Percentiles rank a stretch among this genome's conserved stretches.
phyloP scores from a whole-genome alignment of 1,140 invertebrate genomes.

The Diachasma alloeum region DNA sequence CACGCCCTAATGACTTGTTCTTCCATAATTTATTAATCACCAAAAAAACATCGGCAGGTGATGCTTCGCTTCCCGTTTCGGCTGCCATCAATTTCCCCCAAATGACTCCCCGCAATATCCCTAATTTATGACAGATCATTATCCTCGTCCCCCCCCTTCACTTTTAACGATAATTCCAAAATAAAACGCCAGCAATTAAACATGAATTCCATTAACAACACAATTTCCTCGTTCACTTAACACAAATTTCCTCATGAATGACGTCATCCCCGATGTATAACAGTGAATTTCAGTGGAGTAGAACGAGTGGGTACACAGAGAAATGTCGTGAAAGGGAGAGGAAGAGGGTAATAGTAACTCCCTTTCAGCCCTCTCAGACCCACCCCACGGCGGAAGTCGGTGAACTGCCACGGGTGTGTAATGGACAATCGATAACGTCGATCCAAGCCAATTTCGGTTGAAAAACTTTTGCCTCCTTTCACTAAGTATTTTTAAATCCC shows the following conservation, averaged over 20 bases:
- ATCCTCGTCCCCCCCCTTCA: not conserved
- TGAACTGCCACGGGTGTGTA: conserved; percentile 8
- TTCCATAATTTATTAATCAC: not conserved
- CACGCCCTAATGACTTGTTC: not conserved
- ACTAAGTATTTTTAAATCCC: conserved; percentile 28
- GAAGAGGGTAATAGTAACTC: conserved; percentile 11
- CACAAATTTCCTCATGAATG: not conserved
- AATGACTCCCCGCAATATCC: not conserved
- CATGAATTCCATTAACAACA: not conserved
- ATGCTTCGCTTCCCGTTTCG: not conserved
- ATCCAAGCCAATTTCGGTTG: conserved; percentile 26
- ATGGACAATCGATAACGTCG: conserved; percentile 28
- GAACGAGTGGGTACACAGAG: not conserved
- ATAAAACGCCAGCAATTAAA: not conserved
- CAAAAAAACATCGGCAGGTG: not conserved
- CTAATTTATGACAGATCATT: not conserved
- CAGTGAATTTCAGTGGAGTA: not conserved
- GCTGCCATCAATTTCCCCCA: not conserved
- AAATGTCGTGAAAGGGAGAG: not conserved
- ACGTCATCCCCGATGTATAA: not conserved
- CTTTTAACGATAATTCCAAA: not conserved
- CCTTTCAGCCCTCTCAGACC: not conserved
- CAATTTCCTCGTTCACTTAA: not conserved
- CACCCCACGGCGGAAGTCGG: conserved; percentile 16
- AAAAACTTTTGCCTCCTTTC: conserved; percentile 13